Percentiles rank a stretch among this genome's conserved stretches.
These are phyloP conservation scores for Montipora efflorescens DNA, from an alignment of 64 coral and sea anemone genomes.

Conservation along the genomic window DNA sequence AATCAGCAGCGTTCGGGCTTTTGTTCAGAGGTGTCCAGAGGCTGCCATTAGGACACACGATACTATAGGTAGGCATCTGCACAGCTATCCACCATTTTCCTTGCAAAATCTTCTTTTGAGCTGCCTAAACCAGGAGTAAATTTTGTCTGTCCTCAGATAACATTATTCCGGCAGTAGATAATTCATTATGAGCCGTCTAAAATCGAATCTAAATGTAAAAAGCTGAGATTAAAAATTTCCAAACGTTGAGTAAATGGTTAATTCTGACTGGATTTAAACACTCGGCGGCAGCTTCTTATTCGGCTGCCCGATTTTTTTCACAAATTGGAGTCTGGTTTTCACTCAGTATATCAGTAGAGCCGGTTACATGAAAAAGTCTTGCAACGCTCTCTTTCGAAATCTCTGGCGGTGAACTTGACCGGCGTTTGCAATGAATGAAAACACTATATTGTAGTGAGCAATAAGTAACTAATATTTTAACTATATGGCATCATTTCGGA, in stretches of 20 bases:
- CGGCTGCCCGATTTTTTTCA: too few species aligned
- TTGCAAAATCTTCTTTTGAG: not conserved
- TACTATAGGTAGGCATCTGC: slow-evolving; percentile 18
- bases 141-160: not conserved
- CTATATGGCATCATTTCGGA: not conserved
- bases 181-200: too few species aligned
- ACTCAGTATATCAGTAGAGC: too few species aligned
- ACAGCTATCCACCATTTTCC: not conserved
- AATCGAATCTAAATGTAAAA: too few species aligned
- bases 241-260: too few species aligned
- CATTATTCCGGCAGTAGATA: too few species aligned
- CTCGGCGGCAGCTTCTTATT: too few species aligned
- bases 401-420: not conserved
- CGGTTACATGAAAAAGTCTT: too few species aligned
- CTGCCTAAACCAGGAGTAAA: not conserved
- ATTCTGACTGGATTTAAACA: too few species aligned
- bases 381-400: too few species aligned
- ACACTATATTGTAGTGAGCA: not conserved
- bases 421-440: not conserved
- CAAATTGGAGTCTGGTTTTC: too few species aligned
- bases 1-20: slow-evolving; percentile 27
- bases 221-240: too few species aligned
- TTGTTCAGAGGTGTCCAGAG: slow-evolving; percentile 25
- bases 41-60: slow-evolving; percentile 53
- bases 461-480: not conserved